Conservation (phyloP, 1,140 invertebrate species). For the Ceratosolen fusciceps region DNA sequence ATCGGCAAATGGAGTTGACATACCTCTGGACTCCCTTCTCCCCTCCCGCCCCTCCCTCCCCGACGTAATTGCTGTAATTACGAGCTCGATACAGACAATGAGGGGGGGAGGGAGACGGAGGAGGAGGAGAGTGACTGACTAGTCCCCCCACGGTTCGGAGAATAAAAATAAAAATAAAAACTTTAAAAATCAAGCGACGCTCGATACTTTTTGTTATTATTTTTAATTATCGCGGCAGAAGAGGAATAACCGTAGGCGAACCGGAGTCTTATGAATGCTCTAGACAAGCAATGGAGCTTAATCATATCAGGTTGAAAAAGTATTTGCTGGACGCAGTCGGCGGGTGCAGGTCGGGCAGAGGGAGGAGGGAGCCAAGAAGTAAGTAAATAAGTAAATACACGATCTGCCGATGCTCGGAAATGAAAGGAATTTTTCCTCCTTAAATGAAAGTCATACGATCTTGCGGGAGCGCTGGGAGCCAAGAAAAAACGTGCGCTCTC, state of each 20-base stretch:
- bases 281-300: background rate
- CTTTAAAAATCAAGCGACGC: background rate
- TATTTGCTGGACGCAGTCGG: too few species aligned
- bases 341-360: too few species aligned
- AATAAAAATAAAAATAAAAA: too few species aligned
- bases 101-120: too few species aligned
- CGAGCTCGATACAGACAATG: too few species aligned
- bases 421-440: conserved; percentile 2
- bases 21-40: too few species aligned
- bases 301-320: background rate
- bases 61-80: too few species aligned
- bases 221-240: background rate
- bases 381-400: background rate
- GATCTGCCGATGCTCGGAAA: background rate
- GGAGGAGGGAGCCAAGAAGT: background rate
- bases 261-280: background rate
- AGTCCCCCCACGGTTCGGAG: too few species aligned
- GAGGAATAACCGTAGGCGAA: background rate
- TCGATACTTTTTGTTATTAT: background rate
- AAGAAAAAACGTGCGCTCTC: background rate
- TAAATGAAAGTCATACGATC: conserved; percentile 14
- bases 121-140: too few species aligned
- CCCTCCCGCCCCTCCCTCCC: too few species aligned
- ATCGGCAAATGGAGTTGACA: too few species aligned
- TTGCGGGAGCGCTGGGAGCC: background rate